A percentile compares a stretch with the other conserved stretches of the same genome.
Conservation (phyloP, 2,888 invertebrate genomes). For the Tanypteryx hageni region DNA sequence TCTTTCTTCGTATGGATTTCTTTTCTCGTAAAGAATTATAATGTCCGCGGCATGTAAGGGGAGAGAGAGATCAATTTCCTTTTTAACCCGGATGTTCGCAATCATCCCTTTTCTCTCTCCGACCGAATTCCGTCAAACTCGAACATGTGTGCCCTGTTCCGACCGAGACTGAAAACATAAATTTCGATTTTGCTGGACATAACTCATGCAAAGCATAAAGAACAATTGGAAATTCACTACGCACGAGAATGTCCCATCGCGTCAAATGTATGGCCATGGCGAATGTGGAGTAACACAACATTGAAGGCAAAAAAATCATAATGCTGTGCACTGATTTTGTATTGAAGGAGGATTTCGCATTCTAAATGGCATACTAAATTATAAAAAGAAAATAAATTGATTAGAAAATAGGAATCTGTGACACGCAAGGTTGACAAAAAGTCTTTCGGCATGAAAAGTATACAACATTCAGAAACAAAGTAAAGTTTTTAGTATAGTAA, state of each 20-base stretch:
- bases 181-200: not conserved
- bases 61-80: not conserved
- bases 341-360: too few species aligned
- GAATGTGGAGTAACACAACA: too few species aligned
- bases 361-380: too few species aligned
- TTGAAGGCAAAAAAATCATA: too few species aligned
- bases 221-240: not conserved
- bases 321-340: too few species aligned
- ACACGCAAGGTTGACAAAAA: too few species aligned
- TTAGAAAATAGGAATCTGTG: too few species aligned
- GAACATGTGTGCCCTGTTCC: not conserved
- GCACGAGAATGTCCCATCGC: not conserved
- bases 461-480: too few species aligned
- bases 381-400: too few species aligned
- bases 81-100: not conserved
- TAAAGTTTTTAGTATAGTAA: too few species aligned
- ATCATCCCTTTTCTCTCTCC: not conserved
- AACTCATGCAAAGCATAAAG: not conserved
- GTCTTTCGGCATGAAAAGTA: too few species aligned
- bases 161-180: not conserved
- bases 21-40: not conserved
- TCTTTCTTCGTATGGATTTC: not conserved
- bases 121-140: not conserved
- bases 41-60: not conserved
- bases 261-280: too few species aligned